Percentiles rank a stretch among this genome's conserved stretches.
These are phyloP conservation scores for Ypsolopha sequella DNA, from an alignment of 2,888 invertebrate species.

Conservation along the genomic window DNA sequence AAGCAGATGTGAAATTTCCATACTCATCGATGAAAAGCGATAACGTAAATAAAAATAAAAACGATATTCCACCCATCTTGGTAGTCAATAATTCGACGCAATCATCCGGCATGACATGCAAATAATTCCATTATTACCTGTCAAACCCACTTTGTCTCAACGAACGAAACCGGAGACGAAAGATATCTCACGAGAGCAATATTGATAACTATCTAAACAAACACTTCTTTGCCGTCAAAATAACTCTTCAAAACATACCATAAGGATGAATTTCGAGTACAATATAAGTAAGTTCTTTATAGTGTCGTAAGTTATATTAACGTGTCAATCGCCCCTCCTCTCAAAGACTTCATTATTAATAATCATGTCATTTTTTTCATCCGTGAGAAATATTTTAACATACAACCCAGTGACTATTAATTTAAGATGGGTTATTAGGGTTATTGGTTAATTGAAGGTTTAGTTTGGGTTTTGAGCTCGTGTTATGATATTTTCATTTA, in stretches of 20 bases:
- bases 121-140: slow-evolving; percentile 49
- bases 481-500: slow-evolving; percentile 41
- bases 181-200: not conserved
- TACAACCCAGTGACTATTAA: slow-evolving; percentile 48
- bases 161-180: slow-evolving; percentile 11
- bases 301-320: slow-evolving; percentile 36
- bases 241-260: not conserved
- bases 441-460: slow-evolving; percentile 59
- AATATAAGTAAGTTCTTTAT: not conserved
- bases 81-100: slow-evolving; percentile 15
- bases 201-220: slow-evolving; percentile 3
- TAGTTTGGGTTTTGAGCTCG: slow-evolving; percentile 36
- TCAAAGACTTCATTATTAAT: slow-evolving; percentile 39
- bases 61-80: not conserved
- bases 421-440: slow-evolving; percentile 36
- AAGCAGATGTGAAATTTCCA: too few relatives aligned
- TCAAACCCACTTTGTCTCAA: slow-evolving; percentile 60
- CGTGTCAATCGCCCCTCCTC: slow-evolving; percentile 61
- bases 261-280: not conserved
- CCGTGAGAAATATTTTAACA: slow-evolving; percentile 62
- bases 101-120: slow-evolving; percentile 41
- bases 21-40: too few relatives aligned
- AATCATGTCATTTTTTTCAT: slow-evolving; percentile 47
- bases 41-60: not conserved
- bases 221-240: not conserved